Base-by-base conservation (phyloP, 2,888 invertebrate species). In the Cabera pusaria region DNA sequence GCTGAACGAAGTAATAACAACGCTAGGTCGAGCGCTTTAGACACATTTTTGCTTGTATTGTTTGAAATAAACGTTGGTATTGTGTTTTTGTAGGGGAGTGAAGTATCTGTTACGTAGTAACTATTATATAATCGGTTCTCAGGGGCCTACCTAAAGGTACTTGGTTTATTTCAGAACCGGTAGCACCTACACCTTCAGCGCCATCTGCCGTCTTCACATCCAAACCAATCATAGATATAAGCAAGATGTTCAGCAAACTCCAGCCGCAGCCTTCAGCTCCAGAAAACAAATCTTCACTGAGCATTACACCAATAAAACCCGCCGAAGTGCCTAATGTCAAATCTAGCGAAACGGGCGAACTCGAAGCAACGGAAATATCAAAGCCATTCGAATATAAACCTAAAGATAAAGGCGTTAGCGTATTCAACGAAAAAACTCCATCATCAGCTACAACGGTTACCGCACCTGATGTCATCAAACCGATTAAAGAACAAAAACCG, bases 291-390 rank as follows among this genome's bases (percentile, higher is more conserved):
- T 33, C 55, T 5, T 6, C 16, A 4, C 22, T 32, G 4, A 31
- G 27, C 17, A 2, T 21, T 10, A n/a, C n/a, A n/a, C n/a, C n/a
- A n/a, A n/a, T n/a, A n/a, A 26, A 26, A 25, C 24, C 33, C 3
- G 12, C 11, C 1, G 24, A 33, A 1, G 6, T 23, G 7, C 9
- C 50, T 5, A 67, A 46, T 33, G 46, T 59, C 1, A 70, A 72
- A 48, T 72, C 78, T n/a, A 69, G 61, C 25, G 86, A 83, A 68
- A 84, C 81, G 3, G 81, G 80, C 0, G 86, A 86, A 64, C 59
- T 64, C 2, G 79, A 80, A 45, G 36, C 56, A 5, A 28, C 45
- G 1, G 51, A 45, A 5, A 21, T 34, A 6, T 33, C 52, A 12
- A 64, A 63, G 49, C 34, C 59, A 1, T 20, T 52, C 6, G 57